A percentile compares a stretch with the other conserved stretches of the same genome.
Evolutionary conservation across 2,888 invertebrate species (phyloP).

Genomic region (Pristionchus mayeri): DNA sequence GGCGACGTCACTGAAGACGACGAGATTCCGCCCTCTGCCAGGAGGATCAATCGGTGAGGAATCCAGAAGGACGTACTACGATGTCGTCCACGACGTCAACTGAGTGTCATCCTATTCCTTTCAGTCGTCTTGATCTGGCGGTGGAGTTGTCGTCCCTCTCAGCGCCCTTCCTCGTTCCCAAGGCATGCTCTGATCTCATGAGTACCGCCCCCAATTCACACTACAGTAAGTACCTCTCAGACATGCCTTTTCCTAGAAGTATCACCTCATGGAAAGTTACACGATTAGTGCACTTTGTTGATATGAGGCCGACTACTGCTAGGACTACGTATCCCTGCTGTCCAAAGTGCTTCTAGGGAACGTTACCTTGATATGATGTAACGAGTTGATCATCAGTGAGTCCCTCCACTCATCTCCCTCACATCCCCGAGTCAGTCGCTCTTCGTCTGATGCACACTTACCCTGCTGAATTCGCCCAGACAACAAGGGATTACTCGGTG

Average conservation of each 20-base stretch:
- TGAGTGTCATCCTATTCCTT: not conserved
- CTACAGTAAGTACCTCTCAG: constrained; percentile 56
- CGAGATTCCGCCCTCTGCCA: constrained; percentile 79
- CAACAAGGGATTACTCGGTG: constrained; percentile 74
- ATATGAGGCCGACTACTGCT: no score
- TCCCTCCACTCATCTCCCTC: constrained; percentile 62
- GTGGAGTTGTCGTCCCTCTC: constrained; percentile 79
- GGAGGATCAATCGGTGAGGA: constrained; percentile 49
- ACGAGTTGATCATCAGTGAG: constrained; percentile 55
- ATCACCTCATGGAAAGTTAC: no score
- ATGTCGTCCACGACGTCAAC: not conserved
- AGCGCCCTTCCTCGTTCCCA: constrained; percentile 73
- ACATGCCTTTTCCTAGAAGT: no score
- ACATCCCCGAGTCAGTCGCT: constrained; percentile 73
- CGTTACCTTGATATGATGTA: not conserved
- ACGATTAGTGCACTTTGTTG: no score
- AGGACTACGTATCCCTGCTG: no score
- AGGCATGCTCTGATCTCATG: constrained; percentile 56
- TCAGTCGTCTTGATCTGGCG: constrained; percentile 71
- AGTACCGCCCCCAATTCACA: constrained; percentile 61
- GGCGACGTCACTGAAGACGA: constrained; percentile 80
- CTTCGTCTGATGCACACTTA: constrained; percentile 76
- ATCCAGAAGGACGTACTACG: not conserved
- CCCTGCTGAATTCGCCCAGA: constrained; percentile 77
- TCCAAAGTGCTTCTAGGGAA: no score